Evolutionary conservation across 2,888 invertebrate genomes (phyloP).

Genomic region (Tenodera sinensis): DNA sequence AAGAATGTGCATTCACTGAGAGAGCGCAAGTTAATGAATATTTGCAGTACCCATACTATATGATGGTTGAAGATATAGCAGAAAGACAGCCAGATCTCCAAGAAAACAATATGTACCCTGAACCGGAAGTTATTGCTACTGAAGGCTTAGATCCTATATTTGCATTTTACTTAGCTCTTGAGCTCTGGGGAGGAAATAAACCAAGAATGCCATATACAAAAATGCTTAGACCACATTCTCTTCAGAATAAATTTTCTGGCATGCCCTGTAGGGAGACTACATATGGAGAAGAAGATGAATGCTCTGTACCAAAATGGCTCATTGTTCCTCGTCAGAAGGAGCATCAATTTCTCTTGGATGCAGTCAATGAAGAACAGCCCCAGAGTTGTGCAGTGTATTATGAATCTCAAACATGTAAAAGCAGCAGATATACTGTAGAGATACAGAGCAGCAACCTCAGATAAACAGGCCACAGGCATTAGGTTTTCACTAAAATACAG

Average conservation of each 20-base stretch:
- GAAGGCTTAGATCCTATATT: not conserved
- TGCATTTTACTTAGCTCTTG: not conserved
- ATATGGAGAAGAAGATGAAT: not conserved
- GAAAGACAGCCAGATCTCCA: not conserved
- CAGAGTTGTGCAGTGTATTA: not conserved
- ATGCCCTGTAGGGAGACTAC: not conserved
- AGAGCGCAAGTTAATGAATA: not conserved
- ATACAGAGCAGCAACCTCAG: not conserved
- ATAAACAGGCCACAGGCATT: not conserved
- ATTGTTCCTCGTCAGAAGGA: not conserved
- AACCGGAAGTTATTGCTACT: not conserved
- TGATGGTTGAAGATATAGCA: not conserved
- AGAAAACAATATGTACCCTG: not conserved
- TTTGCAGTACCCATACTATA: not conserved
- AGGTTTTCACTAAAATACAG: not conserved
- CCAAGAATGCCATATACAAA: constrained; percentile 1
- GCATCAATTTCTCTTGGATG: not conserved
- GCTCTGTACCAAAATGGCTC: not conserved
- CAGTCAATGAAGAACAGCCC: not conserved
- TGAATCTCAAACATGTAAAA: not conserved
- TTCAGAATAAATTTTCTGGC: not conserved
- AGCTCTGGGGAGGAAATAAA: not conserved
- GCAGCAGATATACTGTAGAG: not conserved
- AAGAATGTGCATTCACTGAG: not conserved
- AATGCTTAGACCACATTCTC: not conserved